Conservation (phyloP, 2,888 invertebrate species). For the Drosophila rubida region DNA sequence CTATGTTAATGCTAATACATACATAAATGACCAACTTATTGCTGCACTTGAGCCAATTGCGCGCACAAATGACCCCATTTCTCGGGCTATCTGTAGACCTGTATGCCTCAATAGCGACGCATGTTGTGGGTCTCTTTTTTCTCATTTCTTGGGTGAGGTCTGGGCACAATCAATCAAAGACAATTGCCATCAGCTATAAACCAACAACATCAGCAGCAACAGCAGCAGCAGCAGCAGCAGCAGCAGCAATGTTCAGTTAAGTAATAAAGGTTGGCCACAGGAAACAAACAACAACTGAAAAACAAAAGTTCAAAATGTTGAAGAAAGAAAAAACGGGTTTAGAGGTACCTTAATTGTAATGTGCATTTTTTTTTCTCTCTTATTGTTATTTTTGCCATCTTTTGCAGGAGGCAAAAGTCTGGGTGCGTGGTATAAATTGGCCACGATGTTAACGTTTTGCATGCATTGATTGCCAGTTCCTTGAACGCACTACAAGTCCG, state of each 20-base stretch:
- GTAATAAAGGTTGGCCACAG: slow-evolving; percentile 57
- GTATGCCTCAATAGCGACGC: slow-evolving; percentile 42
- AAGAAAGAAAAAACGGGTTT: slow-evolving; percentile 38
- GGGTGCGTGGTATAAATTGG: slow-evolving; percentile 63
- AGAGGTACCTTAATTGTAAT: slow-evolving; percentile 28
- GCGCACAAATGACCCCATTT: slow-evolving; percentile 59
- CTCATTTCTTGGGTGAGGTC: slow-evolving; percentile 57
- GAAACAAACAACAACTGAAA: slow-evolving; percentile 25
- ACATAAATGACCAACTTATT: not conserved
- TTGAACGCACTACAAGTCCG: slow-evolving; percentile 58
- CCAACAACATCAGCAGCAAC: slow-evolving; percentile 11
- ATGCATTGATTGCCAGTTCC: slow-evolving; percentile 78
- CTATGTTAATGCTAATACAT: not conserved
- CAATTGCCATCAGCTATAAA: slow-evolving; percentile 41
- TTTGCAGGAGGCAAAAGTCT: slow-evolving; percentile 30
- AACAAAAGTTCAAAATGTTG: slow-evolving; percentile 2
- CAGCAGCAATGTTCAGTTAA: slow-evolving; percentile 35
- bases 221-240: slow-evolving; percentile 5
- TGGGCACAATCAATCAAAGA: slow-evolving; percentile 65
- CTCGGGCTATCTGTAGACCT: slow-evolving; percentile 22
- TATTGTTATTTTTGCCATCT: slow-evolving; percentile 24
- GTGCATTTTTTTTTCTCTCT: slow-evolving; percentile 2
- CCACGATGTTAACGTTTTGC: slow-evolving; percentile 44
- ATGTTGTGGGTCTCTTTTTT: slow-evolving; percentile 38
- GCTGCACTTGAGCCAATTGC: slow-evolving; percentile 68